phyloP scores from a whole-genome alignment of 2,113 vertebrate genomes.

The Colistium nudipinnis region DNA sequence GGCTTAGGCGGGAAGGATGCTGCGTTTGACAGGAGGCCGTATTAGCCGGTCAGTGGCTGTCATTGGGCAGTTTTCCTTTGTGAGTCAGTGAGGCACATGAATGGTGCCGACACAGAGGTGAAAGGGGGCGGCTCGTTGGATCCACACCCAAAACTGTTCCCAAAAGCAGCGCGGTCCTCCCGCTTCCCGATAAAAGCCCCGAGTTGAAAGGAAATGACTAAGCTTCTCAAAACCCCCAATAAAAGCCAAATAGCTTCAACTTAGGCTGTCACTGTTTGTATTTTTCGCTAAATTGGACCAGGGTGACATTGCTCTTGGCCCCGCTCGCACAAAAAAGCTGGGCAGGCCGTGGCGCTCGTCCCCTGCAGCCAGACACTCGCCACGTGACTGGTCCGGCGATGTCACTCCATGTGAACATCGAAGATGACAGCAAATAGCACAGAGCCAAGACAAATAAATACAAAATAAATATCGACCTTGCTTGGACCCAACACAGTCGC shows the following conservation, averaged over 20 bases:
- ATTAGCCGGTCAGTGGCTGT: conserved; percentile 44
- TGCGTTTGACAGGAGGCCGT: conserved; percentile 41
- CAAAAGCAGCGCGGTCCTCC: neutral
- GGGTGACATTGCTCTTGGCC: conserved; percentile 24
- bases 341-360: neutral
- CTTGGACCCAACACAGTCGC: conserved; percentile 2
- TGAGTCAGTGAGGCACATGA: neutral
- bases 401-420: conserved; percentile 32
- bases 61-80: conserved; percentile 27
- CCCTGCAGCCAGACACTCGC: neutral
- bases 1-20: conserved; percentile 44
- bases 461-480: conserved; percentile 34
- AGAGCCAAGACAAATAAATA: conserved; percentile 20
- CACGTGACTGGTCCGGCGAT: conserved; percentile 18
- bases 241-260: conserved; percentile 13
- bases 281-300: conserved; percentile 31
- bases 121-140: neutral
- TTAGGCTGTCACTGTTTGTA: conserved; percentile 12
- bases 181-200: neutral
- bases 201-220: neutral
- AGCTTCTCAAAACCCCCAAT: conserved; percentile 1
- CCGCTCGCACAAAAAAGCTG: neutral
- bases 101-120: neutral
- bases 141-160: neutral
- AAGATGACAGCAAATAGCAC: conserved; percentile 25